Conservation (phyloP, 2,888 invertebrate genomes). For the Pinctada fucata region DNA sequence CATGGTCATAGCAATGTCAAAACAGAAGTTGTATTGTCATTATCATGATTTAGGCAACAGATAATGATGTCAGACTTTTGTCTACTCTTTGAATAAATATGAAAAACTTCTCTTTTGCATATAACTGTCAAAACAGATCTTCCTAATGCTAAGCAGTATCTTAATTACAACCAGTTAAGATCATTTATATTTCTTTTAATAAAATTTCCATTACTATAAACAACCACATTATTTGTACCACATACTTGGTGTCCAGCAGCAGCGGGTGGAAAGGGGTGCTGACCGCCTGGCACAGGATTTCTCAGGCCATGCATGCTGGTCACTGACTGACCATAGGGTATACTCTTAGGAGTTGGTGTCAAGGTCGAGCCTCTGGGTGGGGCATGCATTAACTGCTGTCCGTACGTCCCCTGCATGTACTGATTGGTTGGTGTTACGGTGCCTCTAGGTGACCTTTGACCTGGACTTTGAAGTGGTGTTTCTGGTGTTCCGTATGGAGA, state of each 20-base stretch:
- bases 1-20: too few relatives aligned
- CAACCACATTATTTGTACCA: neutral
- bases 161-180: too few relatives aligned
- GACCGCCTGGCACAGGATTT: constrained; percentile 32
- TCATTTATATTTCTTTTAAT: too few relatives aligned
- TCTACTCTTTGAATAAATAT: too few relatives aligned
- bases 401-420: constrained; percentile 60
- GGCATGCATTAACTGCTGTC: constrained; percentile 47
- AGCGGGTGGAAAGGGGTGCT: constrained; percentile 50
- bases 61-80: too few relatives aligned
- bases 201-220: too few relatives aligned
- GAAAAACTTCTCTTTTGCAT: too few relatives aligned
- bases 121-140: too few relatives aligned
- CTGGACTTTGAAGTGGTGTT: constrained; percentile 51
- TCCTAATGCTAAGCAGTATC: too few relatives aligned
- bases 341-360: constrained; percentile 52
- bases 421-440: constrained; percentile 61
- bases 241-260: constrained; percentile 20
- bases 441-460: constrained; percentile 62
- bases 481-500: constrained; percentile 50
- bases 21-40: too few relatives aligned
- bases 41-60: too few relatives aligned
- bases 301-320: constrained; percentile 51
- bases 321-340: constrained; percentile 58
- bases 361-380: constrained; percentile 49